Evolutionary conservation across 2,888 invertebrate genomes (phyloP), one percentile per base, ranked within the genome.

Genomic region (Cheilosia impressa): DNA sequence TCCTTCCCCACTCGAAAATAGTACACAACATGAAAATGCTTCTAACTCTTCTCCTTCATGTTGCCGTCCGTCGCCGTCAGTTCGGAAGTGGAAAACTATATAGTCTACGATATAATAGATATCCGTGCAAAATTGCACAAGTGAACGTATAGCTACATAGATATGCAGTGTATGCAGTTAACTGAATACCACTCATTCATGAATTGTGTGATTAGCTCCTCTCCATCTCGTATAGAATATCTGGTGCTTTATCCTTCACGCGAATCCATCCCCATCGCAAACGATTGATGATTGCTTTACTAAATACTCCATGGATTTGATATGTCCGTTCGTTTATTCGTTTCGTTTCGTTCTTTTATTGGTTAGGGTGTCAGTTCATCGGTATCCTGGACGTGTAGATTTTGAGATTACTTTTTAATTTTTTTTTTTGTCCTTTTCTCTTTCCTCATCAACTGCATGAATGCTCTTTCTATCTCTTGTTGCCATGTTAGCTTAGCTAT

Each of bases 241-340:
- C 71, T 57, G 53, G 69, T 45, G 22, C 58, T 71, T 65, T 57
- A 82, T 78, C 55, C 72, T 50, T 27, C 24, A 34, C 78, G 77
- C 68, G 82, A 62, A 68, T 72, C 66, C 62, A 78, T 78, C 58
- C 62, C 66, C 66, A 78, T 78, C 58, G 65, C 58, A 83, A 78
- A 73, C 83, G 62, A 83, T 83, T 83, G 83, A 83, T 83, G 83
- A 83, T 78, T 83, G 73, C 78, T 83, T 83, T 60, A 57, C 72
- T 83, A 83, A 78, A 83, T 73, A 83, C 83, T 68, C 53, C 79
- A 52, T 73, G 73, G 66, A 79, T 83, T 83, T 73, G 73, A 73
- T 83, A 63, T 73, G 79, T 79, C 63, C 73, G 73, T 65, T 75
- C 66, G 31, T 55, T 71, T 60, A 78, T 68, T 63, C 77, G 41